Base-by-base conservation (phyloP, 1,140 invertebrate genomes). In the Leptoteleia sp. region DNA sequence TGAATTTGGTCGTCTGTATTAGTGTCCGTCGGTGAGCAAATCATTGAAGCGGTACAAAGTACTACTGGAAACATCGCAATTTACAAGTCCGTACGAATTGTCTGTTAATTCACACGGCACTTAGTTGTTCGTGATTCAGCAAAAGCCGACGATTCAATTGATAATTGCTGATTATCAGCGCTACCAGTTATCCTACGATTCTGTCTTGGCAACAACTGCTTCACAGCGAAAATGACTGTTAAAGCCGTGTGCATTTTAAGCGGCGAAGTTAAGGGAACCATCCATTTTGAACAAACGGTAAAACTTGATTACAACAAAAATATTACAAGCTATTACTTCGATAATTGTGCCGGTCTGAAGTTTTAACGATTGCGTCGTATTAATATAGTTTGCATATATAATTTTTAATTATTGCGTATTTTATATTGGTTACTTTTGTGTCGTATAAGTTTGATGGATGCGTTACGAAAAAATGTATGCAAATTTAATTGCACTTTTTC, bases 221-320 rank as follows among this genome's bases (percentile, higher is more conserved):
- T 6, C 22, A 1, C 16, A 48, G 83, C 72, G 6, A 29, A 29
- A 35, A 91, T 89, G 83, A 86, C 90, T 22, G 61, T 85, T 12
- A 96, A 95, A 91, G 96, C 95, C 55, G 95, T 96, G 16, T 96
- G 95, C 87, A 95, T 97, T 79, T 89, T 97, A 50, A 94, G 93
- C 57, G 95, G 95, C 9, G 95, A 96, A 84, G 94, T 95, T 35
- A 93, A 93, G 72, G 96, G 96, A 71, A 95, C 93, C 3, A 86
- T 97, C 62, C 92, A 90, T 83, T 96, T 97, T 82, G 91, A 93
- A 37, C 95, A 96, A 90, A 88, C 91, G 87, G 95, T 95, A 91
- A 90, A 83, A 85, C 62, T 0, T 31, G 19, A 22, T 22, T 22
- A n/a, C n/a, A n/a, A n/a, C n/a, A n/a, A n/a, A n/a, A n/a, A n/a